Percentiles rank a stretch among this genome's conserved stretches.
Conservation (phyloP, 2,113 vertebrate species). For the Seriola quinqueradiata region DNA sequence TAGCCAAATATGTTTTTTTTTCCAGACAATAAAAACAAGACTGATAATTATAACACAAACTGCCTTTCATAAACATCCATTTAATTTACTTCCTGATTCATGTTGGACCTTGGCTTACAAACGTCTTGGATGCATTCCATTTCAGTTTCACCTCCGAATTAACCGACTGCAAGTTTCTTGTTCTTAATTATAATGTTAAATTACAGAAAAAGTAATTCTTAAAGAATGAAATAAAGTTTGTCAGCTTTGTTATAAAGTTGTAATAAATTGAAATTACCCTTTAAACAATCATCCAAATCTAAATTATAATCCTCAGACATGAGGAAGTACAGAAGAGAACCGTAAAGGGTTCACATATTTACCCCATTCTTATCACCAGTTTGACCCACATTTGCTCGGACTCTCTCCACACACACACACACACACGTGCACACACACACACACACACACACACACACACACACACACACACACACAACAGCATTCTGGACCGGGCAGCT, state of each 20-base stretch:
- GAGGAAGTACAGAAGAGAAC: background rate
- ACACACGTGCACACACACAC: constrained; percentile 8
- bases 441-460: background rate
- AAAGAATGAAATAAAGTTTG: too few species aligned
- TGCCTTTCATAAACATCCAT: background rate
- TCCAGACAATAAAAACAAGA: too few species aligned
- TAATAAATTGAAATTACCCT: too few species aligned
- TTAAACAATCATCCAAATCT: background rate
- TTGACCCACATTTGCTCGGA: constrained; percentile 80
- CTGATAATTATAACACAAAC: too few species aligned
- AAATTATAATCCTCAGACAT: background rate
- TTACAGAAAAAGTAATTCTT: too few species aligned
- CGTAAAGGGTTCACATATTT: constrained; percentile 1
- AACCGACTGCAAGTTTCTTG: background rate
- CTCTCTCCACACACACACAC: constrained; percentile 41
- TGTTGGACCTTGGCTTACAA: background rate
- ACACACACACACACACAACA: constrained; percentile 33
- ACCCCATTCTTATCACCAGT: constrained; percentile 15
- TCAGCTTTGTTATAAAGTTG: too few species aligned
- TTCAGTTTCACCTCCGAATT: constrained; percentile 3
- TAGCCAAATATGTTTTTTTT: too few species aligned
- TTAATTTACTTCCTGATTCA: constrained; percentile 3
- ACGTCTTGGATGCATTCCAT: background rate
- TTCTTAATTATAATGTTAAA: background rate
- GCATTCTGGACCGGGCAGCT: constrained; percentile 71